These are phyloP conservation scores for Rhinella marina DNA, from an alignment of 2,797 vertebrate species.

Conservation along the genomic window DNA sequence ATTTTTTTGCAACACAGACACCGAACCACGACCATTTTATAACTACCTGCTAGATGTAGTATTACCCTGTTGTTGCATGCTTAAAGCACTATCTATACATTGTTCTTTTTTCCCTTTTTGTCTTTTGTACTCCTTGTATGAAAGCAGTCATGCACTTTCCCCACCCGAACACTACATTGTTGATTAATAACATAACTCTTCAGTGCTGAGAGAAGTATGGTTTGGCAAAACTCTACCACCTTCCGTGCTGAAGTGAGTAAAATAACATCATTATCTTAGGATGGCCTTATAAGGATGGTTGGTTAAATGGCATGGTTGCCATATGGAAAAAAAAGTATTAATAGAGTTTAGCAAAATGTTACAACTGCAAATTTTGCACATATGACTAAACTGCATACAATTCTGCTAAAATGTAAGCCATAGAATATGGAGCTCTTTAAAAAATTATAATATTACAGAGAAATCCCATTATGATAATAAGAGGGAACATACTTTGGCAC, in stretches of 20 bases:
- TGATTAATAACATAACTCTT: conserved; percentile 87
- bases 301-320: conserved; percentile 77
- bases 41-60: conserved; percentile 92
- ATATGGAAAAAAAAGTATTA: conserved; percentile 77
- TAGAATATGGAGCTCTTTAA: conserved; percentile 17
- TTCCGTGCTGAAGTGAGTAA: conserved; percentile 45
- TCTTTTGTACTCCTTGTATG: conserved; percentile 87
- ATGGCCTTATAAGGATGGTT: conserved; percentile 78
- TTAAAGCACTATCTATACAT: conserved; percentile 84
- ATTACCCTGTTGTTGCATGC: conserved; percentile 93
- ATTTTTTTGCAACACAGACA: conserved; percentile 78
- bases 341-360: conserved; percentile 66
- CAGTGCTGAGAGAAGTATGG: conserved; percentile 30
- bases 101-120: conserved; percentile 78
- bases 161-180: conserved; percentile 85
- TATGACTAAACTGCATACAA: conserved; percentile 59
- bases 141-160: conserved; percentile 96
- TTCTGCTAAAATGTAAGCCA: conserved; percentile 54
- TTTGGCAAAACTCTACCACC: conserved; percentile 30
- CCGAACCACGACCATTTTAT: conserved; percentile 90
- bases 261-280: conserved; percentile 67
- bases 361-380: conserved; percentile 83
- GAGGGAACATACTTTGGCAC: neutral
- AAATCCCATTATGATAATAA: conserved; percentile 5
- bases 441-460: conserved; percentile 27